Evolutionary conservation across 2,113 vertebrate genomes (phyloP).

Genomic region (Conger conger): DNA sequence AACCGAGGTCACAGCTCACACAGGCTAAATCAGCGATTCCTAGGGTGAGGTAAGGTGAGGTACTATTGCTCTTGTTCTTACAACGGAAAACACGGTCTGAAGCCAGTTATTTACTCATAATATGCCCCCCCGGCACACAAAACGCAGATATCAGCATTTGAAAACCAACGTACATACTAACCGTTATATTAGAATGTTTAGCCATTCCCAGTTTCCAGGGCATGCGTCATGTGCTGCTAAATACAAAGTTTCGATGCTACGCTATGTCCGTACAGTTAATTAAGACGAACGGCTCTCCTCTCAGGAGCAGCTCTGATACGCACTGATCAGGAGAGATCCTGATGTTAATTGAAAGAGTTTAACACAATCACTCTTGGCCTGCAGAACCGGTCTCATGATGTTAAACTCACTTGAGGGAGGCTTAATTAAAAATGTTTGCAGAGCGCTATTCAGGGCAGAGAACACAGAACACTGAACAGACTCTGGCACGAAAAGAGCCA

Average conservation of each 20-base stretch:
- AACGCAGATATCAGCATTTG: background rate
- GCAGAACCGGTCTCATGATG: background rate
- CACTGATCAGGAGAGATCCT: background rate
- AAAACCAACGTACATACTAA: background rate
- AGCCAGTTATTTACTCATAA: background rate
- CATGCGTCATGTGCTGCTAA: background rate
- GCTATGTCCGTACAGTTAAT: background rate
- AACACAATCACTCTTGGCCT: background rate
- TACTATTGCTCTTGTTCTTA: background rate
- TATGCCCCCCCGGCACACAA: background rate
- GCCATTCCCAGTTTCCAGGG: background rate
- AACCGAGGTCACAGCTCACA: background rate
- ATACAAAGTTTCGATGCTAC: background rate
- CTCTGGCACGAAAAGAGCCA: background rate
- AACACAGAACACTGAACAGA: background rate
- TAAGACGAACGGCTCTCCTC: background rate
- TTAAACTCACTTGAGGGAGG: conserved; percentile 13
- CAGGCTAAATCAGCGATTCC: background rate
- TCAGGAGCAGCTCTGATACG: background rate
- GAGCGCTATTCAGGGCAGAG: background rate
- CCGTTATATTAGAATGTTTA: background rate
- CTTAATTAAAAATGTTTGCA: conserved; percentile 16
- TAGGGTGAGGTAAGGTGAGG: background rate
- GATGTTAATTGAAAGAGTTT: conserved; percentile 14
- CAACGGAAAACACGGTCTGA: background rate